These are phyloP conservation scores for Tetrao urogallus DNA, from an alignment of 2,113 vertebrate species.

Conservation along the genomic window DNA sequence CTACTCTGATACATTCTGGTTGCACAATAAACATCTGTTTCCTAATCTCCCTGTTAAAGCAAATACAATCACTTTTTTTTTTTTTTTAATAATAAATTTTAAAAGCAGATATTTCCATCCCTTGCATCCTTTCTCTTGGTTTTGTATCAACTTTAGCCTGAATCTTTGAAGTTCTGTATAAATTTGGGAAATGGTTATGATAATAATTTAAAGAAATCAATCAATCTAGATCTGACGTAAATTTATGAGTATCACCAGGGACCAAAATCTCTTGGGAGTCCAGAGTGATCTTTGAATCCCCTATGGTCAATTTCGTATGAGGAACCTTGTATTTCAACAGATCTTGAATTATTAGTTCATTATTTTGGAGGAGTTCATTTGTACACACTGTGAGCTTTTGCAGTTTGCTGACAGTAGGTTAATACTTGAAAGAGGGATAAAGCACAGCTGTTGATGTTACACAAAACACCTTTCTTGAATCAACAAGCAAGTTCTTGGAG, in stretches of 20 bases:
- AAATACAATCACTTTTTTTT: neutral
- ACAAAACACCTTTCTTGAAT: neutral
- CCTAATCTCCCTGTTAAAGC: neutral
- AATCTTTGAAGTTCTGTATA: neutral
- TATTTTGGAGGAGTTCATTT: neutral
- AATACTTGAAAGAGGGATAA: neutral
- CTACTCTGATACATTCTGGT: fast-evolving
- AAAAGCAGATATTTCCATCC: neutral
- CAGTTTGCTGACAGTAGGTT: neutral
- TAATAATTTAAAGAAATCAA: neutral
- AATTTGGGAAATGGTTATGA: neutral
- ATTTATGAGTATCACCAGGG: neutral
- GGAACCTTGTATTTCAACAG: neutral
- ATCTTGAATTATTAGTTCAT: neutral
- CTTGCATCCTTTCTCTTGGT: neutral
- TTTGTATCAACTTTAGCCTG: neutral
- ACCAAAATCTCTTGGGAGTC: neutral
- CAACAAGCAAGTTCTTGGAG: neutral
- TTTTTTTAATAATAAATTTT: no score
- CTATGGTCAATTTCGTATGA: neutral
- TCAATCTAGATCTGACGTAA: neutral
- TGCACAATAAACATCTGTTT: neutral
- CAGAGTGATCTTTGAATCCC: neutral
- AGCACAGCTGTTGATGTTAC: neutral
- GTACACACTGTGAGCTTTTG: neutral